phyloP scores from a whole-genome alignment of 2,888 invertebrate genomes.

The Archips xylosteana region DNA sequence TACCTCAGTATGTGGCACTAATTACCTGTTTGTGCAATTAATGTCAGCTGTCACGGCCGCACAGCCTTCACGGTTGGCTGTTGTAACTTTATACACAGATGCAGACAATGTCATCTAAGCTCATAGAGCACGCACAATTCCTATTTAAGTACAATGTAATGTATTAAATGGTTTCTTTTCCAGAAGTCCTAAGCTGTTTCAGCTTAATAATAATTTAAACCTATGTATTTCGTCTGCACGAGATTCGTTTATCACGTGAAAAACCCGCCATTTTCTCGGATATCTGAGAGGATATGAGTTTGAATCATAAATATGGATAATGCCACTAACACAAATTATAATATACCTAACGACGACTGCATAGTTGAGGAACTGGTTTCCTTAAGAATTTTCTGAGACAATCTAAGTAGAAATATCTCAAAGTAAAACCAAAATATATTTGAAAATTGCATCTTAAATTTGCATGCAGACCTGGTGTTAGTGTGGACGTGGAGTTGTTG shows the following conservation, averaged over 20 bases:
- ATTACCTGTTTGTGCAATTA: constrained; percentile 50
- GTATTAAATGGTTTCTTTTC: not conserved
- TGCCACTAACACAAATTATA: not conserved
- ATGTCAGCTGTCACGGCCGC: constrained; percentile 57
- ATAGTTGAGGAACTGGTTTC: not conserved
- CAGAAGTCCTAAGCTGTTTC: not conserved
- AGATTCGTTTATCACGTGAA: too few species aligned
- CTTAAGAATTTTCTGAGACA: not conserved
- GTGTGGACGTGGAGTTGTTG: constrained; percentile 12
- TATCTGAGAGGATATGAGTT: too few species aligned
- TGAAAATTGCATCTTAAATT: not conserved
- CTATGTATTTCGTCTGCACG: too few species aligned
- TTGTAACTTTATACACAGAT: constrained; percentile 54
- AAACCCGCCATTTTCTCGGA: too few species aligned
- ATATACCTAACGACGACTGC: not conserved
- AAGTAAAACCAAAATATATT: not conserved
- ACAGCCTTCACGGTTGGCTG: constrained; percentile 62
- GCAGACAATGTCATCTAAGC: constrained; percentile 18
- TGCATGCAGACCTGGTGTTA: constrained; percentile 4
- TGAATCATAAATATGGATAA: too few species aligned
- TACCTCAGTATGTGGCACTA: constrained; percentile 12
- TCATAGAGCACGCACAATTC: constrained; percentile 21
- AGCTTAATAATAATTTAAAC: not conserved
- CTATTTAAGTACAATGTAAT: not conserved
- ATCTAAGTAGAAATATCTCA: not conserved